These are phyloP conservation scores for Trachymyrmex septentrionalis DNA, from an alignment of 1,140 invertebrate genomes.

Conservation along the genomic window DNA sequence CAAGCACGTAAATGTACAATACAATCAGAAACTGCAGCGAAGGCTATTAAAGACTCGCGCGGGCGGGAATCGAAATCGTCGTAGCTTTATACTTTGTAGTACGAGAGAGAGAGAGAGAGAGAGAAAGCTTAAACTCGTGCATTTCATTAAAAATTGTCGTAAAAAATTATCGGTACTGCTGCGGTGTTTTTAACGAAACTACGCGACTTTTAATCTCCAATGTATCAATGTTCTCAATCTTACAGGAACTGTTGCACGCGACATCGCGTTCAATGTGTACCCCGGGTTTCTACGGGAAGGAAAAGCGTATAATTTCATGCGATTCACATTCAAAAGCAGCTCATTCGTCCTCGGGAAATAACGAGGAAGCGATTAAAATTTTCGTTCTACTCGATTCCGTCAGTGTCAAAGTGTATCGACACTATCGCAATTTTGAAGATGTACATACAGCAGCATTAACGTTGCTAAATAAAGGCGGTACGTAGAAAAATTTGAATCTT, in stretches of 20 bases:
- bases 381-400: background rate
- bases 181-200: background rate
- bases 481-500: background rate
- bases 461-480: background rate
- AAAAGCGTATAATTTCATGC: background rate
- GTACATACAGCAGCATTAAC: background rate
- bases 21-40: background rate
- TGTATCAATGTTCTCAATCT: background rate
- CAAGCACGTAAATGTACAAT: background rate
- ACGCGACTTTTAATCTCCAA: background rate
- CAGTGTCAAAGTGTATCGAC: too few relatives aligned
- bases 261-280: slow-evolving; percentile 22
- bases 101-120: background rate
- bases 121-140: background rate
- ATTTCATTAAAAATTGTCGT: background rate
- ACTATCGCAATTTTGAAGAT: too few relatives aligned
- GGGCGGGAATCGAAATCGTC: background rate
- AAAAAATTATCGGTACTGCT: background rate
- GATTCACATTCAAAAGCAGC: background rate
- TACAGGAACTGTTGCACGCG: background rate
- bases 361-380: background rate
- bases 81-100: too few relatives aligned
- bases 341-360: background rate
- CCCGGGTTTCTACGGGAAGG: too few relatives aligned
- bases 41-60: background rate